Evolutionary conservation across 2,888 invertebrate genomes (phyloP), one percentile per base, ranked within the genome.

Genomic region (Cryptus viduatorius): DNA sequence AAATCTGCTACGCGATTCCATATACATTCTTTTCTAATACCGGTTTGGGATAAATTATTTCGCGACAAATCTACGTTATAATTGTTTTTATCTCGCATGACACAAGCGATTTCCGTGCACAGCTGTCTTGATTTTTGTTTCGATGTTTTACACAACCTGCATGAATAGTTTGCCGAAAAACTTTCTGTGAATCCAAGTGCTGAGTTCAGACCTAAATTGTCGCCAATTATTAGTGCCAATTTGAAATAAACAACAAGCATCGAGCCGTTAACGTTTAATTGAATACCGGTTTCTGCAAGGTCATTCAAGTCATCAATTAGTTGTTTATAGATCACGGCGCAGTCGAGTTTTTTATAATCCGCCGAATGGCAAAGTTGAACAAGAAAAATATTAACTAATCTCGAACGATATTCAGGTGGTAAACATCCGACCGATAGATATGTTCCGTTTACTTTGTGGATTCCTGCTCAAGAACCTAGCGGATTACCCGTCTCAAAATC

Each of bases 21-120:
- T n/a, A 88, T 81, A 67, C 87, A 89, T 80, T 84, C 71, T 24
- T 84, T 75, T 76, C 87, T 86, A 1, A 89, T 76, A 1, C 89
- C 87, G 8, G 88, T 87, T 19, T 19, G 19, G 31, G 72, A 65
- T 1, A 69, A 1, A 56, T 80, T 72, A 24, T 81, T 72, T 29
- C 31, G 31, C 14, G 42, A 31, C 53, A 77, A 50, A 53, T 82
- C 82, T 4, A 14, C 19, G 1, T 10, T 10, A 68, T 82, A 82
- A 48, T 77, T 76, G 5, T 14, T 14, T 69, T 10, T 19, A 24
- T 56, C 69, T 64, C 82, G 56, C 64, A 48, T 29, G 2, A 64
- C 48, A 14, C 64, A 29, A 8, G 4, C n/a, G 10, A 24, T 10
- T 42, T 50, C 71, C 44, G 53, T n/a, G 1, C 44, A 50, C 7